Conservation (phyloP, 2,888 invertebrate genomes). For the Onthophagus sagittarius region DNA sequence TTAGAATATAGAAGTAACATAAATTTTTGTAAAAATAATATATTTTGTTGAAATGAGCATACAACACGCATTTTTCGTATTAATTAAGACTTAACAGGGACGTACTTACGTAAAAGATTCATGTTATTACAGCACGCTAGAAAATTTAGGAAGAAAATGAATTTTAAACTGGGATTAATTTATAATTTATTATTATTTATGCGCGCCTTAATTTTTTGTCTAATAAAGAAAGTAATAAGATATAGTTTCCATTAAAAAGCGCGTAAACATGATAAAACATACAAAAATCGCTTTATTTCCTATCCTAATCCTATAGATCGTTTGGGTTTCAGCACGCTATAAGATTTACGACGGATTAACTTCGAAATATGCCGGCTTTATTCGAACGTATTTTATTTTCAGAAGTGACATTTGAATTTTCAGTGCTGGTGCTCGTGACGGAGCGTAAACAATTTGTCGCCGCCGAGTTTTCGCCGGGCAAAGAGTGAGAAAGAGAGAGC, state of each 20-base stretch:
- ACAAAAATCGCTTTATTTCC: not conserved
- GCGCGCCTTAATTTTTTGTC: slow-evolving; percentile 11
- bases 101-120: slow-evolving; percentile 30
- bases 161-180: slow-evolving; percentile 21
- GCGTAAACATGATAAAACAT: not conserved
- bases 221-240: no score
- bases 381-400: not conserved
- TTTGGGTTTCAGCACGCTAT: not conserved
- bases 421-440: slow-evolving; percentile 18
- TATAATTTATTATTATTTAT: slow-evolving; percentile 17
- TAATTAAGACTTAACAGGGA: slow-evolving; percentile 33
- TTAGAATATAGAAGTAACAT: no score
- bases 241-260: slow-evolving; percentile 5
- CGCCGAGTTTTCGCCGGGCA: not conserved
- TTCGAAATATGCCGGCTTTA: not conserved
- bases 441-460: slow-evolving; percentile 21
- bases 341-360: not conserved
- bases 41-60: slow-evolving; percentile 27
- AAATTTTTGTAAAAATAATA: not conserved
- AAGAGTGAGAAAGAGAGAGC: not conserved
- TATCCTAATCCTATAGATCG: not conserved
- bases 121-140: slow-evolving; percentile 31
- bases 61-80: slow-evolving; percentile 35
- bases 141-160: slow-evolving; percentile 27
- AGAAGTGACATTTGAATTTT: slow-evolving; percentile 1